Base-by-base conservation (phyloP, 2,797 vertebrate genomes). In the Intellagama lesueurii region DNA sequence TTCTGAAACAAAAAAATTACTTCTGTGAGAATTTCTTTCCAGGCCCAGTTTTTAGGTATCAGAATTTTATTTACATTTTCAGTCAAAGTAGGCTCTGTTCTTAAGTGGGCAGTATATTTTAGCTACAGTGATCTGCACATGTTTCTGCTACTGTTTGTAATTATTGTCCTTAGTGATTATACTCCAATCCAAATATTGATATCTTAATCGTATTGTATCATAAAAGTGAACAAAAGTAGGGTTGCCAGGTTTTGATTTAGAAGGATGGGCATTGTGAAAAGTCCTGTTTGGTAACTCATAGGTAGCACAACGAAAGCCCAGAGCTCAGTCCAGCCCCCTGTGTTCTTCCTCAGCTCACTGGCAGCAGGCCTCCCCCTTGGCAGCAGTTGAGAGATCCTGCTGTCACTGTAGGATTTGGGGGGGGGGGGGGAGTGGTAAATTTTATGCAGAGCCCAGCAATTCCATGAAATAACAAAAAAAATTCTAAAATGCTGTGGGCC, bases 101-200 rank as follows among this genome's bases (percentile, higher is more conserved):
- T 49, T 60, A 9, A 66, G 5, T 64, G 28, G 4, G 19, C 91
- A 32, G 75, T 86, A 32, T 17, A 88, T 49, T 47, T 73, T 7
- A 73, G 40, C 81, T 28, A 19, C 60, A 86, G 16, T 0, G 1
- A 91, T 76, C 0, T 1, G 35, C 11, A 81, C 24, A 3, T 76
- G 68, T 83, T 91, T 83, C 2, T 87, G 28, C 11, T 73, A 24
- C 79, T 8, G 5, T 19, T 91, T 89, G 68, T 12, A 44, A 4
- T 91, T 90, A 64, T 76, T 32, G 86, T 89, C 68, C 56, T 68
- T 87, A 56, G 90, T 85, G 84, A 87, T 89, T 9, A 90, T 94
- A 94, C 28, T 19, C 16, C 44, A 92, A n/a, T 68, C 78, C 32
- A 40, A 8, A 32, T 2, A 44, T 35, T 32, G 83, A 66, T 32